phyloP scores from a whole-genome alignment of 2,888 invertebrate genomes.

The Coenonympha glycerion region DNA sequence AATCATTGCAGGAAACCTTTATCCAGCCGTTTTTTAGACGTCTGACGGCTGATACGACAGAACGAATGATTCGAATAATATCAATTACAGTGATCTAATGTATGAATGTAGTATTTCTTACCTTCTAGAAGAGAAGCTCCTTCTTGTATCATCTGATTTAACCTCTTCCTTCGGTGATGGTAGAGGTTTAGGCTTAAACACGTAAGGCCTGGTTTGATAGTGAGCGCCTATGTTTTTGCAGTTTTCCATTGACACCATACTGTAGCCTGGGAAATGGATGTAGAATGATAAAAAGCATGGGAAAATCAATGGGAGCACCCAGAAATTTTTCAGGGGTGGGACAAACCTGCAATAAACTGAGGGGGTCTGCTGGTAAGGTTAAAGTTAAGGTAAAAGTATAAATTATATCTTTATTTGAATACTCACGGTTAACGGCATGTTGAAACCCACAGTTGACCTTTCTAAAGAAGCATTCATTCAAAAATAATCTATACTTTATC shows the following conservation, averaged over 20 bases:
- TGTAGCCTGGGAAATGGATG: slow-evolving; percentile 41
- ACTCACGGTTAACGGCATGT: slow-evolving; percentile 53
- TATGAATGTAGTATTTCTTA: slow-evolving; percentile 25
- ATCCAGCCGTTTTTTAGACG: too few relatives aligned
- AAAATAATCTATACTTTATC: slow-evolving; percentile 48
- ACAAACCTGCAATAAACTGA: too few relatives aligned
- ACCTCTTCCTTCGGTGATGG: neutral
- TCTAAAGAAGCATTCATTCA: slow-evolving; percentile 58
- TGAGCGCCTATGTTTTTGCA: slow-evolving; percentile 38
- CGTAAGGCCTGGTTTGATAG: slow-evolving; percentile 22
- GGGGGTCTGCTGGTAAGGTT: too few relatives aligned
- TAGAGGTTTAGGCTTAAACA: slow-evolving; percentile 18
- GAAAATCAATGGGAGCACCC: too few relatives aligned
- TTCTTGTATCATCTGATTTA: slow-evolving; percentile 28
- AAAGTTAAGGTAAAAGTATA: too few relatives aligned
- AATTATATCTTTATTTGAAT: too few relatives aligned
- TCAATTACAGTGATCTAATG: too few relatives aligned
- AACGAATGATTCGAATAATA: too few relatives aligned
- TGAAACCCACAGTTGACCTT: slow-evolving; percentile 62
- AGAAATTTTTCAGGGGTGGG: too few relatives aligned
- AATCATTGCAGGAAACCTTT: too few relatives aligned
- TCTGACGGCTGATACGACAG: too few relatives aligned
- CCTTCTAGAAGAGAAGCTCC: slow-evolving; percentile 46
- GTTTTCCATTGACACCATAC: slow-evolving; percentile 31
- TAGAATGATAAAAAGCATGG: too few relatives aligned